phyloP scores from a whole-genome alignment of 2,113 vertebrate genomes.

The Psammodynastes pulverulentus region DNA sequence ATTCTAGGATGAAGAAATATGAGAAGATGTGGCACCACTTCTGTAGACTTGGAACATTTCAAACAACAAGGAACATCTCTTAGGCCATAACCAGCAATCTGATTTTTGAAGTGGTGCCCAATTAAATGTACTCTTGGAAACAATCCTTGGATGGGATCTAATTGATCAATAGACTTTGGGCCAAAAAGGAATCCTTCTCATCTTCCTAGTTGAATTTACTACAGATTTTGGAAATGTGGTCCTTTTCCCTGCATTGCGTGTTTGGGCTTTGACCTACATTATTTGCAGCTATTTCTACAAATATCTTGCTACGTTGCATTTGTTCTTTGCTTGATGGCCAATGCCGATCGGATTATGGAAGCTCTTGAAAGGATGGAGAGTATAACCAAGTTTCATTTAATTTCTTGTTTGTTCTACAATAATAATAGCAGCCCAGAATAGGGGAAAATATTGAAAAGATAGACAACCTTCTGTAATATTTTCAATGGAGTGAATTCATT shows the following conservation, averaged over 20 bases:
- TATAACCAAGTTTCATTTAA: neutral
- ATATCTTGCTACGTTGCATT: slow-evolving; percentile 3
- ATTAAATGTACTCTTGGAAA: slow-evolving; percentile 22
- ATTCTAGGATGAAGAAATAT: slow-evolving; percentile 14
- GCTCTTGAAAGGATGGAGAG: neutral
- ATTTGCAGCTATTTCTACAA: slow-evolving; percentile 1
- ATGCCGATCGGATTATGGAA: neutral
- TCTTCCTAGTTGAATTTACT: neutral
- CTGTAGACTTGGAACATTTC: neutral
- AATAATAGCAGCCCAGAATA: neutral
- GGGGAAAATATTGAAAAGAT: neutral
- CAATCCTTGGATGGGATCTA: slow-evolving; percentile 3
- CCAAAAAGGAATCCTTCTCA: slow-evolving; percentile 5
- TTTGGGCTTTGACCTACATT: neutral
- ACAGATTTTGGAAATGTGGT: slow-evolving; percentile 7
- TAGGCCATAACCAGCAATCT: neutral
- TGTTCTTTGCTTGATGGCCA: neutral
- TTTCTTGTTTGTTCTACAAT: neutral
- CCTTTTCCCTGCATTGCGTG: neutral
- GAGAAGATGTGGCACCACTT: neutral
- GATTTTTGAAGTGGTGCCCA: slow-evolving; percentile 20
- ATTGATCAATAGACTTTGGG: slow-evolving; percentile 6
- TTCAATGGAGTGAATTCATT: neutral
- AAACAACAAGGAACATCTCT: slow-evolving; percentile 1
- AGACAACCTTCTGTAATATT: neutral